Evolutionary conservation across 2,888 invertebrate species (phyloP).

Genomic region (Drosophila peninsularis): DNA sequence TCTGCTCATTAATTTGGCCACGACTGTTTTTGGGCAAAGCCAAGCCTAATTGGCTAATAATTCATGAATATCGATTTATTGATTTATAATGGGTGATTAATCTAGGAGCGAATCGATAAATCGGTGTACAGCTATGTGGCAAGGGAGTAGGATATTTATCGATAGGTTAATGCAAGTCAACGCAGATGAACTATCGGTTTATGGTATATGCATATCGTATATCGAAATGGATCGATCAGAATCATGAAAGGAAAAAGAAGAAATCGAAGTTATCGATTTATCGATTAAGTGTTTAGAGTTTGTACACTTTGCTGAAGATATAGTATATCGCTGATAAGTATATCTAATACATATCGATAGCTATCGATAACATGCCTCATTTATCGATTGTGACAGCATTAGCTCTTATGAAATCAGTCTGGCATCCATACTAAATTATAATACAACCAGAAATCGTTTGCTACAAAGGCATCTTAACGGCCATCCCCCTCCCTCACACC

Average conservation of each 20-base stretch:
- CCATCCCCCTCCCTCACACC: not conserved
- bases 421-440: not conserved
- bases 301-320: no score
- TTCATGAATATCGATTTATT: slow-evolving; percentile 4
- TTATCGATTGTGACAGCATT: no score
- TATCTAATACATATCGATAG: not conserved
- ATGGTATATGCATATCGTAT: no score
- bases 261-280: no score
- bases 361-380: not conserved
- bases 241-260: no score
- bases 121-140: not conserved
- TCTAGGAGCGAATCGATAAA: not conserved
- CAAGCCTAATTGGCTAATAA: slow-evolving; percentile 6
- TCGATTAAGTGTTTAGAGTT: no score
- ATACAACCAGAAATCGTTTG: not conserved
- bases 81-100: not conserved
- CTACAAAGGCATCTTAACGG: not conserved
- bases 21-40: not conserved
- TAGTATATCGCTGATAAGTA: not conserved
- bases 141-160: no score
- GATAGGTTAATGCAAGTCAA: no score
- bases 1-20: slow-evolving; percentile 1
- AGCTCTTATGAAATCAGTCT: not conserved
- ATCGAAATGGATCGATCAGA: no score
- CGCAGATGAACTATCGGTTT: no score